Percentiles rank a stretch among this genome's conserved stretches.
These are phyloP conservation scores for Steinernema feltiae DNA, from an alignment of 1,140 invertebrate genomes.

Conservation along the genomic window DNA sequence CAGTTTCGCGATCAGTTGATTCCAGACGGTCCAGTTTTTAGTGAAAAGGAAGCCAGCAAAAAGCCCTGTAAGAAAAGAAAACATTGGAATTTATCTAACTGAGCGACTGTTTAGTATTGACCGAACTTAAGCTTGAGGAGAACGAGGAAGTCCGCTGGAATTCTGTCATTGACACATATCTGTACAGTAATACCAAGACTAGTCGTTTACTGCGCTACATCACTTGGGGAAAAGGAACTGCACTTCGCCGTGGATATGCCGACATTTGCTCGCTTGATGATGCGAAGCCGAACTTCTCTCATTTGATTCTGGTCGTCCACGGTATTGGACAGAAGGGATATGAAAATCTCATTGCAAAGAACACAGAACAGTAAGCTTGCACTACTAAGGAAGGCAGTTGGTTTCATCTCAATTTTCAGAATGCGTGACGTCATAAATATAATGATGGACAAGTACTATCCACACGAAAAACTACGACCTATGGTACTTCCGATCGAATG, in stretches of 20 bases:
- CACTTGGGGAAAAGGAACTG: conserved; percentile 36
- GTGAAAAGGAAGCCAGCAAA: conserved; percentile 50
- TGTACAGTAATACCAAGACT: conserved; percentile 38
- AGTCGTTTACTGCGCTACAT: conserved; percentile 41
- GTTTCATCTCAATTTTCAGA: conserved; percentile 32
- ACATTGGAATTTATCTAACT: background rate
- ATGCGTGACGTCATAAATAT: conserved; percentile 48
- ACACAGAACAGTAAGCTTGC: conserved; percentile 49
- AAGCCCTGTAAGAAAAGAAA: conserved; percentile 46
- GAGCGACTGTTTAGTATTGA: conserved; percentile 44
- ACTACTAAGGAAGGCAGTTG: background rate
- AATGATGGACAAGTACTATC: conserved; percentile 53
- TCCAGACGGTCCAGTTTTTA: conserved; percentile 56
- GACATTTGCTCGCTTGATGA: conserved; percentile 35
- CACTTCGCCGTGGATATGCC: conserved; percentile 43
- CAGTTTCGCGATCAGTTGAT: conserved; percentile 51
- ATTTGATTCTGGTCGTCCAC: conserved; percentile 56
- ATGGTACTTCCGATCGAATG: conserved; percentile 56
- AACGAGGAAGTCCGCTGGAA: conserved; percentile 54
- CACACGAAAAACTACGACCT: conserved; percentile 51
- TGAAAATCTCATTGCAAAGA: conserved; percentile 57
- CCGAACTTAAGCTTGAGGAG: conserved; percentile 47
- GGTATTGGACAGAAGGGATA: conserved; percentile 58
- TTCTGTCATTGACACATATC: conserved; percentile 50
- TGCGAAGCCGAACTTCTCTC: conserved; percentile 44